Base-by-base conservation (phyloP, 2,888 invertebrate species). In the Crematogaster levior region DNA sequence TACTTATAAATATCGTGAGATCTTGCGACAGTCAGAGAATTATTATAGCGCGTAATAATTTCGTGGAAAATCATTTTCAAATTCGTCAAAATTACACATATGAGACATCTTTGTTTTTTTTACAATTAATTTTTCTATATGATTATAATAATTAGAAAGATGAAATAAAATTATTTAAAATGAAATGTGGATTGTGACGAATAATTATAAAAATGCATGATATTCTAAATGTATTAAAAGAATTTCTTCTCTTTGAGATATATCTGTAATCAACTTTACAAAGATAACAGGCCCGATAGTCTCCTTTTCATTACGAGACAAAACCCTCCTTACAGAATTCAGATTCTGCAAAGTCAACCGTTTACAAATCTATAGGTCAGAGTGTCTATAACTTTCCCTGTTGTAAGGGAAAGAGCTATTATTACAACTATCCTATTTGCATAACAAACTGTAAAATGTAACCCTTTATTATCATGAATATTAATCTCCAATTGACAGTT, bases 341-440 rank as follows among this genome's bases (percentile, higher is more conserved):
- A 37, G 18, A 61, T 74, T 34, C 18, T 30, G 18, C 43, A 18
- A 74, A 74, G 61, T 61, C 24, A 61, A 61, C 34, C 46, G 27
- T 24, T 27, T 63, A 63, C 46, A 61, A 10, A 37, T 40, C 72
- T 58, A 4, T 43, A 58, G 58, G 58, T 58, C 58, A 40, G 7
- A 58, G 34, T 43, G n/a, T 10, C 30, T 74, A 34, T 30, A 61
- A 61, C 43, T 30, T 27, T 60, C 60, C 15, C 40, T 61, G 37
- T 46, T 61, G 9, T 24, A 61, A 46, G 15, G 15, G n/a, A 30
- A 7, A 0, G 5, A n/a, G 34, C 21, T 46, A 61, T 46, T 61
- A 46, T 74, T 73, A 24, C 21, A 74, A 60, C 60, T 30, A 73
- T 73, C 3, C 24, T 43, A 43, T 73, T 73, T 46, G 18, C 15